Evolutionary conservation across 2,113 vertebrate genomes (phyloP), one percentile per base, ranked within the genome.

Genomic region (Gambusia affinis): DNA sequence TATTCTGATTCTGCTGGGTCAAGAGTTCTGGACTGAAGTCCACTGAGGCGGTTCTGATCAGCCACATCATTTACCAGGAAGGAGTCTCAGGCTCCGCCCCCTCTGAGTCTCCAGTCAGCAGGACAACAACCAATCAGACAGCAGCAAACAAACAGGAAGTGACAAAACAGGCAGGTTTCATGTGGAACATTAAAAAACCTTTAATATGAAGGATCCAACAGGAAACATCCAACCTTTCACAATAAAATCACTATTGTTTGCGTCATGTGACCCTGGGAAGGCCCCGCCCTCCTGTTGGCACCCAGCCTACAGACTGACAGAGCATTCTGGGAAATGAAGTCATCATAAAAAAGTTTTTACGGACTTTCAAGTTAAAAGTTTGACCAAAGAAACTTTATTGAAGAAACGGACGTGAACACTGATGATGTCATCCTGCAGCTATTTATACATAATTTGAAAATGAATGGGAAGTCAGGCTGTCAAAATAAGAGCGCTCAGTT

Each of bases 401-500:
- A 33, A 60, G 51, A 27, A 30, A 12, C 28, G 63, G 27, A 62
- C 47, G 71, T 70, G 57, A 60, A 84, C 75, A 77, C 57, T 42
- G 44, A 69, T 66, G 73, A 75, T 61, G 68, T 75, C 47, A 69
- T 73, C 47, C 51, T 57, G 51, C 7, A 60, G 1, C 12, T 51
- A 72, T 75, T 62, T 31, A 35, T 77, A 72, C 65, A 78, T 67
- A 60, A 76, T 77, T 71, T 42, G 4, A 47, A 79, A 30, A 57
- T 10, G 75, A 81, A 73, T 17, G 42, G 33, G 24, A 77, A 85
- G 68, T 24, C 67, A 76, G 44, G 44, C 80, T 37, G 12, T 60
- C 72, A 80, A 66, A 83, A 76, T 76, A 76, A 84, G 75, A 85
- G 65, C 39, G 12, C 8, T 22, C 57, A 39, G 72, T 42, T 51